Evolutionary conservation across 2,888 invertebrate species (phyloP).

Genomic region (Melinaea menophilus): DNA sequence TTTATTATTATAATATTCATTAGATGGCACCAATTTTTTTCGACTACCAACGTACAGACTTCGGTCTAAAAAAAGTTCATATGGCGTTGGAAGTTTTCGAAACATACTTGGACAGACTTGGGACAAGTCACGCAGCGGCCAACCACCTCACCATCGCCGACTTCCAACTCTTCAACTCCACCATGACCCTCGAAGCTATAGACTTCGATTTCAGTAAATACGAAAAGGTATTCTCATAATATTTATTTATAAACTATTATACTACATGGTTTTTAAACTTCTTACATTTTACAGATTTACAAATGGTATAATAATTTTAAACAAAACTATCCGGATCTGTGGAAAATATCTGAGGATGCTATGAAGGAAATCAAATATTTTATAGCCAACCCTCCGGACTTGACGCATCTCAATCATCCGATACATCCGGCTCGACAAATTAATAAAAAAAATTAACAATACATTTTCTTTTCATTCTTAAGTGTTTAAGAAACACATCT

Average conservation of each 20-base stretch:
- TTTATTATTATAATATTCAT: conserved; percentile 7
- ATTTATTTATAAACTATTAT: background rate
- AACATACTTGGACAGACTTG: conserved; percentile 79
- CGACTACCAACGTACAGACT: conserved; percentile 82
- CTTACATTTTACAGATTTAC: conserved; percentile 50
- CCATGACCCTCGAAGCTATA: conserved; percentile 85
- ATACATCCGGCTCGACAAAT: conserved; percentile 83
- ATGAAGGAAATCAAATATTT: conserved; percentile 83
- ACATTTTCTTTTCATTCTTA: background rate
- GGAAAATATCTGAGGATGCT: conserved; percentile 82
- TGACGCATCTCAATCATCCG: conserved; percentile 83
- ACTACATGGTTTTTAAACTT: background rate
- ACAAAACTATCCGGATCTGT: conserved; percentile 80
- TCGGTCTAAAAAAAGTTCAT: conserved; percentile 82
- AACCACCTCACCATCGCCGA: conserved; percentile 86
- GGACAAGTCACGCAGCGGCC: conserved; percentile 81
- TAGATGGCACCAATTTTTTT: conserved; percentile 88
- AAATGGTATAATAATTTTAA: conserved; percentile 87
- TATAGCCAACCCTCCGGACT: conserved; percentile 84
- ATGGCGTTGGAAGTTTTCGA: conserved; percentile 82
- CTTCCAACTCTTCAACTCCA: conserved; percentile 83
- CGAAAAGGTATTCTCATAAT: conserved; percentile 55
- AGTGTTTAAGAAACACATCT: conserved; percentile 32
- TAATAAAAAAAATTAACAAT: conserved; percentile 39
- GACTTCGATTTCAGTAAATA: conserved; percentile 81